Conservation (phyloP, 2,888 invertebrate species). For the Chaitophorus viminalis region DNA sequence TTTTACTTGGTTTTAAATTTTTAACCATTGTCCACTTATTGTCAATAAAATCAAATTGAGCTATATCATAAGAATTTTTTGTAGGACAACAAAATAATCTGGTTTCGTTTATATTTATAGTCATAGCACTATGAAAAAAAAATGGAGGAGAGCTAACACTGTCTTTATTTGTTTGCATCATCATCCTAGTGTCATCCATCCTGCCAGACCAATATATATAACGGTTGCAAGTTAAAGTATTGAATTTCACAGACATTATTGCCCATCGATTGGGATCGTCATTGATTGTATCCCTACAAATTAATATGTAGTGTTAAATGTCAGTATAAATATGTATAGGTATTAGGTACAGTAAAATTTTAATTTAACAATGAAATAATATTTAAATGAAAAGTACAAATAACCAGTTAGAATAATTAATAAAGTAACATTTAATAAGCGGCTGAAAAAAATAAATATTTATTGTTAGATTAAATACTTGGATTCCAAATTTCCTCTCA, state of each 20-base stretch:
- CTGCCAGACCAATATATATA: slow-evolving; percentile 85
- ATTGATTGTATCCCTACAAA: slow-evolving; percentile 68
- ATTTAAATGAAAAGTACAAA: not conserved
- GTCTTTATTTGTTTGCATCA: slow-evolving; percentile 74
- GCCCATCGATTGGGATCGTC: slow-evolving; percentile 76
- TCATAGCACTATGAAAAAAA: slow-evolving; percentile 72
- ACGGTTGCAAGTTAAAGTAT: slow-evolving; percentile 75
- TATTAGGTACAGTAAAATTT: not conserved
- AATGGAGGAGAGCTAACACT: slow-evolving; percentile 66
- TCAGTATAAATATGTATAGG: no score
- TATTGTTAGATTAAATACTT: slow-evolving; percentile 69
- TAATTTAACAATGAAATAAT: slow-evolving; percentile 7
- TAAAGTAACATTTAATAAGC: not conserved
- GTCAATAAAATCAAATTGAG: slow-evolving; percentile 69
- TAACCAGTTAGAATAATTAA: not conserved
- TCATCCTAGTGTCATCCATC: slow-evolving; percentile 79
- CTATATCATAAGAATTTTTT: slow-evolving; percentile 69
- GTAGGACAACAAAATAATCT: slow-evolving; percentile 78
- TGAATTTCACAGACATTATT: slow-evolving; percentile 80
- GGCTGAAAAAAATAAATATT: slow-evolving; percentile 8
- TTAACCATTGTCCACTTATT: slow-evolving; percentile 74
- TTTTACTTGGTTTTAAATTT: slow-evolving; percentile 69
- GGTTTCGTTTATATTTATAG: slow-evolving; percentile 75
- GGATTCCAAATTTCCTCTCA: slow-evolving; percentile 78
- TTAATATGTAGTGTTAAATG: not conserved